These are phyloP conservation scores for Leucoptera coffeella DNA, from an alignment of 2,888 invertebrate genomes.

Conservation along the genomic window DNA sequence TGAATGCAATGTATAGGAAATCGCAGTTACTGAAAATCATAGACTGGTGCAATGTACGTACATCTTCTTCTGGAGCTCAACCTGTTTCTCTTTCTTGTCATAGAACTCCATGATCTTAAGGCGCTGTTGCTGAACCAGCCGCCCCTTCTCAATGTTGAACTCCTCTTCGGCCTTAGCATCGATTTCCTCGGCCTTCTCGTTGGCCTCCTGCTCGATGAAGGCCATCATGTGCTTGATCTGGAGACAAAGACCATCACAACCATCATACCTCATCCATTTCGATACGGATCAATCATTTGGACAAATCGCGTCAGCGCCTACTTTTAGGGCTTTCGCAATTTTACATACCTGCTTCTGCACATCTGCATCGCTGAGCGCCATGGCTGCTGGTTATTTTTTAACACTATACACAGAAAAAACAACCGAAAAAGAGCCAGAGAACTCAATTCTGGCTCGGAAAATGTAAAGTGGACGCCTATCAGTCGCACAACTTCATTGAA, in stretches of 20 bases:
- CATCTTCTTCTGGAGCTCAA: constrained; percentile 99
- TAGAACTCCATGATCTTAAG: constrained; percentile 99
- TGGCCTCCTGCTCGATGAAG: constrained; percentile 99
- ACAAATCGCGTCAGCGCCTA: constrained; percentile 19
- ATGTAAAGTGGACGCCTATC: constrained; percentile 47
- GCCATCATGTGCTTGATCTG: constrained; percentile 99
- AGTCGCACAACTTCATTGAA: constrained; percentile 47
- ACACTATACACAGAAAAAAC: constrained; percentile 41
- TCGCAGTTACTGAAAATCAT: no score
- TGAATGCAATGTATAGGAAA: no score
- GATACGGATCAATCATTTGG: constrained; percentile 39
- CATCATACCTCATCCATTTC: constrained; percentile 4
- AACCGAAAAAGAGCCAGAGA: constrained; percentile 42
- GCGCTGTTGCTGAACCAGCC: constrained; percentile 95
- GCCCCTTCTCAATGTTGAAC: constrained; percentile 99
- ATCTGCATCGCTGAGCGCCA: constrained; percentile 97
- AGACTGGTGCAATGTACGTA: no score
- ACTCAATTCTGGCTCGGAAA: constrained; percentile 34
- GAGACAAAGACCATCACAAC: no score
- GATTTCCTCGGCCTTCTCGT: constrained; percentile 99
- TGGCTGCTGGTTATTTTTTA: constrained; percentile 49
- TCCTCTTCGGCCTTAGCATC: constrained; percentile 99
- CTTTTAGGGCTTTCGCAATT: constrained; percentile 8
- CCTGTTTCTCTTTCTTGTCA: constrained; percentile 98
- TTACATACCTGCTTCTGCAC: constrained; percentile 90